Conservation (phyloP, 1,140 invertebrate genomes). For the Cheumatopsyche charites region DNA sequence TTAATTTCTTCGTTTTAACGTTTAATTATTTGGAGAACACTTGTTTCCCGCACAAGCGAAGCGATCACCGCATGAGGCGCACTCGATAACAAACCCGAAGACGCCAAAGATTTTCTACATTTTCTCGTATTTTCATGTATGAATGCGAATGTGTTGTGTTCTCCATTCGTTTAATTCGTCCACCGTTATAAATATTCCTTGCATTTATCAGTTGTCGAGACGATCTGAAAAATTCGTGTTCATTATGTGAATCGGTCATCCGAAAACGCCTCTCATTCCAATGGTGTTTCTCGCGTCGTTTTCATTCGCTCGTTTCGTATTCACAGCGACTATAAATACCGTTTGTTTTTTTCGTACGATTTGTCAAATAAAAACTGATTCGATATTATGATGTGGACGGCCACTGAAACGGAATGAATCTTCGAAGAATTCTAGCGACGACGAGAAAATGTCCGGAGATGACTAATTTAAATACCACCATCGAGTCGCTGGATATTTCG, state of each 20-base stretch:
- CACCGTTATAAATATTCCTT: neutral
- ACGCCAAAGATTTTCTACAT: no score
- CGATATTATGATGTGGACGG: no score
- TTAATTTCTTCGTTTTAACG: slow-evolving; percentile 21
- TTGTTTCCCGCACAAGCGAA: neutral
- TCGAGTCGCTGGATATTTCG: neutral
- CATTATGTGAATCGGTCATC: slow-evolving; percentile 12
- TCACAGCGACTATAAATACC: neutral
- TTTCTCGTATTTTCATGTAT: neutral
- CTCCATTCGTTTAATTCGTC: no score
- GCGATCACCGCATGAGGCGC: neutral
- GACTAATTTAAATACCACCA: slow-evolving; percentile 34
- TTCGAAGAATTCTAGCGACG: neutral
- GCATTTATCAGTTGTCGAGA: slow-evolving; percentile 4
- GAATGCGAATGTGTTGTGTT: no score
- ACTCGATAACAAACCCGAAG: neutral
- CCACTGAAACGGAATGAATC: no score
- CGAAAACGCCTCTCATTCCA: neutral
- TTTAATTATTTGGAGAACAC: slow-evolving; percentile 22
- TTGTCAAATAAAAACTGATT: no score
- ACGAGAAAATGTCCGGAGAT: slow-evolving; percentile 7
- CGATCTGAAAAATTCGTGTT: slow-evolving; percentile 6
- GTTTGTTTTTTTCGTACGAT: neutral
- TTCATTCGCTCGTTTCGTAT: neutral
- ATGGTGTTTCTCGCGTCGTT: neutral